Base-by-base conservation (phyloP, 2,797 vertebrate genomes). In the Sebastes baramenuke region DNA sequence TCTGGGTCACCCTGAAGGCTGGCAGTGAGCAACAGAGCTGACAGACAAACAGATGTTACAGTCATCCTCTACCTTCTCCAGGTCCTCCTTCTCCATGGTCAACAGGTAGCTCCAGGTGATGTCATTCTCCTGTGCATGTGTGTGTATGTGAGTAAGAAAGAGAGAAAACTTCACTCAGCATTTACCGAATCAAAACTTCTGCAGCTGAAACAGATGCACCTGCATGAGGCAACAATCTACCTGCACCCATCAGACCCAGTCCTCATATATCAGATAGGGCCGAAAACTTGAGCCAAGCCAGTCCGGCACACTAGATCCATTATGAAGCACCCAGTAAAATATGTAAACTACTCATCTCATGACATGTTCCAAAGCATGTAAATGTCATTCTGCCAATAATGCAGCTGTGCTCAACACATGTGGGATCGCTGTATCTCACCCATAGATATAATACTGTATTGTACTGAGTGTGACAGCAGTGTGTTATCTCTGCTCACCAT, bases 91-190 rank as follows among this genome's bases (percentile, higher is more conserved):
- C 77, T 95, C 94, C 96, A 99, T 97, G 61, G 88, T 92, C 88
- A 98, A 80, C 94, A 99, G 95, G 54, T 96, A 86, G 85, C 94
- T 96, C 96, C 97, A 97, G 75, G 94, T 82, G 94, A 97, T 93
- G 81, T 95, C 97, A 87, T 93, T 94, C 56, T 98, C 96, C 98
- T 99, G 91, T 25, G 46, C 14, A 25, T 11, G 27, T 79, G 83
- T 77, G 58, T 25, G n/a, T 16, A 65, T 29, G 16, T 2, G 6
- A 9, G 18, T 67, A 34, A 67, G 36, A 70, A 12, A 83, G 29
- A 32, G 56, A 60, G 67, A 74, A 61, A 74, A 61, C 29, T 68
- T 70, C 80, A 78, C 59, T 85, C 34, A 54, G 13, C 80, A 73
- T 83, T 77, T 13, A 88, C 59, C 73, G 2, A 90, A 85, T 91